Conservation (phyloP, 1,140 invertebrate species). For the Liolophura sinensis region DNA sequence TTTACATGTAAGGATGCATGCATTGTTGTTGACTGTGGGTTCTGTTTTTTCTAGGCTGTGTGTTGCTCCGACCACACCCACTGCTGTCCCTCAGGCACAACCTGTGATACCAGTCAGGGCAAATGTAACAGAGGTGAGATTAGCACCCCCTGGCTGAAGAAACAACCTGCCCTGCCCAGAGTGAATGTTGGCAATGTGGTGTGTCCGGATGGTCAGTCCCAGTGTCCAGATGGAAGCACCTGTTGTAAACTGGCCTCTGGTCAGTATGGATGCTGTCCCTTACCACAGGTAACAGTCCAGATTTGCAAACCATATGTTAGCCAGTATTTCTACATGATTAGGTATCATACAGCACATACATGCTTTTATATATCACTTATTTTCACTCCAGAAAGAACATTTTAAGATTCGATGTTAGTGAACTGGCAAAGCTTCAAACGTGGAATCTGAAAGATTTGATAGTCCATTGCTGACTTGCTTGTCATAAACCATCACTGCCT, state of each 20-base stretch:
- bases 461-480: too few species aligned
- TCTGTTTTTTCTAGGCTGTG: slow-evolving; percentile 18
- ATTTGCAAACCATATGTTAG: not conserved
- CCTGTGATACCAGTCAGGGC: slow-evolving; percentile 37
- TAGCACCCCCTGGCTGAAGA: slow-evolving; percentile 20
- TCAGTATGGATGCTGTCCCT: slow-evolving; percentile 48
- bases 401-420: too few species aligned
- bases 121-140: slow-evolving; percentile 26
- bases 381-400: too few species aligned
- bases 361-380: too few species aligned
- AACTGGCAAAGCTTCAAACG: too few species aligned
- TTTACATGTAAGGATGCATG: too few species aligned
- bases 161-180: slow-evolving; percentile 11
- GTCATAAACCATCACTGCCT: too few species aligned
- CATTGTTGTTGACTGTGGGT: too few species aligned
- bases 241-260: slow-evolving; percentile 38
- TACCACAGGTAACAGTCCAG: slow-evolving; percentile 47
- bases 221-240: slow-evolving; percentile 44
- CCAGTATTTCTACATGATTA: too few species aligned
- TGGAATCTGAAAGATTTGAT: too few species aligned
- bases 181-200: not conserved
- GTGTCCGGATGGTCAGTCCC: slow-evolving; percentile 6
- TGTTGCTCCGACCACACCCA: slow-evolving; percentile 40
- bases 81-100: slow-evolving; percentile 47
- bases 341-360: too few species aligned